phyloP scores from a whole-genome alignment of 1,140 invertebrate species.

The Eumaeus atala region DNA sequence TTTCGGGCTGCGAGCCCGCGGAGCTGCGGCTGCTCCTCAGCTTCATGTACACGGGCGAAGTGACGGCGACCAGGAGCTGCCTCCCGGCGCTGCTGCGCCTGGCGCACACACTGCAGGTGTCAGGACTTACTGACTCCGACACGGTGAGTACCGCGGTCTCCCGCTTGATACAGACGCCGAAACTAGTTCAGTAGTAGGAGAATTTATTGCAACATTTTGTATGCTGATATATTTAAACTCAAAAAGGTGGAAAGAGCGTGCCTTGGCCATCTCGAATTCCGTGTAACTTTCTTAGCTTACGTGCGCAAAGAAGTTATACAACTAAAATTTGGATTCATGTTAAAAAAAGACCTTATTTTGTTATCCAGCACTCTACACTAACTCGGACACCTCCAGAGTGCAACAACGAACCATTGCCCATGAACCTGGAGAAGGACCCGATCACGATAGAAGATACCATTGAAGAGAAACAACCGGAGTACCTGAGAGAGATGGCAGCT shows the following conservation, averaged over 20 bases:
- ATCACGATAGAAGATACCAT: not conserved
- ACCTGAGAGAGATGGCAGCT: conserved; percentile 17
- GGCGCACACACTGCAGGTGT: conserved; percentile 88
- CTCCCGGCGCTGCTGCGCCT: conserved; percentile 86
- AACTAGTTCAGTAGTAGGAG: no score
- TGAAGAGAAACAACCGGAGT: conserved; percentile 19
- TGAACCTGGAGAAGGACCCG: not conserved
- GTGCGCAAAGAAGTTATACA: no score
- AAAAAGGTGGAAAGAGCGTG: no score
- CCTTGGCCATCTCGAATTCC: no score
- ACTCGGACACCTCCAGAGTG: not conserved
- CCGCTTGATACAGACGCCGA: not conserved
- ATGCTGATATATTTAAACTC: no score
- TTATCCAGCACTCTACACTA: no score
- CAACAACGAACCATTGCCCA: not conserved
- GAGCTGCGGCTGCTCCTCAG: conserved; percentile 88
- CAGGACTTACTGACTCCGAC: conserved; percentile 81
- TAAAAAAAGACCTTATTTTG: no score
- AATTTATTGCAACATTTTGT: no score
- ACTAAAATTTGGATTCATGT: not conserved
- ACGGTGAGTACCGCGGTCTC: conserved; percentile 30
- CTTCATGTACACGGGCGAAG: conserved; percentile 95
- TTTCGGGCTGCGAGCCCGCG: conserved; percentile 85
- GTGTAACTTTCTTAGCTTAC: no score
- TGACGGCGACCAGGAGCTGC: conserved; percentile 89